Base-by-base conservation (phyloP, 2,113 vertebrate genomes). In the Platysteira castanea region DNA sequence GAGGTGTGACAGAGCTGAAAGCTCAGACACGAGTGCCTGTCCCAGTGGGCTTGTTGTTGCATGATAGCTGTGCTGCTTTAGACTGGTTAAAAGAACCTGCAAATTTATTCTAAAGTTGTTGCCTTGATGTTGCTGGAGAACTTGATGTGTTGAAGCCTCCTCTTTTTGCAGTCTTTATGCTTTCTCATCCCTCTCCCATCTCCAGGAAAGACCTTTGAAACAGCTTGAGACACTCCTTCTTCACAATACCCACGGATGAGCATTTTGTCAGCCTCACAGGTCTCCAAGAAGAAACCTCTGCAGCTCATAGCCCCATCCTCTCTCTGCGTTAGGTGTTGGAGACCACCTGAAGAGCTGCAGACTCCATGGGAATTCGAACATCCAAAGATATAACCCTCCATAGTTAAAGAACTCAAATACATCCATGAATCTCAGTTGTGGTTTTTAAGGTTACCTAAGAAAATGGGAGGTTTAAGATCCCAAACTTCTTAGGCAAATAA, bases 301-400 rank as follows among this genome's bases (percentile, higher is more conserved):
- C n/a, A 49, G 18, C 41, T 87, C 65, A 64, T 56, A 52, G 12
- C 7, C 11, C 24, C 3, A 7, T 84, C 12, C 3, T 3, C 31
- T 71, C 28, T n/a, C 21, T 57, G 9, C 0, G 0, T 39, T 4
- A 2, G 19, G 2, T 49, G 7, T 16, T 2, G 1, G 47, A 69
- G 39, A 77, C 21, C 30, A 52, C 27, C 64, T n/a, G 64, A 42
- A 57, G 7, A 54, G 4, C 33, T 84, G 84, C 47, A 52, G 17
- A n/a, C 17, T 59, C 26, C 19, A 3, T 41, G 28, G 47, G 30
- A 64, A 30, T 9, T 49, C 27, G 37, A 87, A 67, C 67, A 64
- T 27, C 35, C 35, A 74, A 60, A 84, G 39, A 78, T 56, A 63
- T 4, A 84, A 73, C 6, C 2, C 7, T 73, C 13, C 10, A 7